A percentile compares a stretch with the other conserved stretches of the same genome.
These are phyloP conservation scores for Melangyna quadrimaculata DNA, from an alignment of 2,888 invertebrate species.

Conservation along the genomic window DNA sequence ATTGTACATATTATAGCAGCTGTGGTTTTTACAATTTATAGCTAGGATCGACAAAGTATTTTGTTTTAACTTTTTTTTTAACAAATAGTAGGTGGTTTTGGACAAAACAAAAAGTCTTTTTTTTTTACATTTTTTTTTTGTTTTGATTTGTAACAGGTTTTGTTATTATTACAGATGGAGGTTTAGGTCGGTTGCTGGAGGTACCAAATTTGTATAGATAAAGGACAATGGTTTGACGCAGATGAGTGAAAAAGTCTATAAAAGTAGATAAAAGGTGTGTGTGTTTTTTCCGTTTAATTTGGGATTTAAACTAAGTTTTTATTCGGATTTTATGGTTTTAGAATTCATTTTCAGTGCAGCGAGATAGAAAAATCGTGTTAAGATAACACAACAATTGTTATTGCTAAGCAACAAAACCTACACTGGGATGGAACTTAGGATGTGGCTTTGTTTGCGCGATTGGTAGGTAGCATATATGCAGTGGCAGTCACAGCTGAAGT, in stretches of 20 bases:
- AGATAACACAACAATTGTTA: no score
- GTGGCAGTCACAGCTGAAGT: no score
- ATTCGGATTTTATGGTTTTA: no score
- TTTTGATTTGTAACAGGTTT: neutral
- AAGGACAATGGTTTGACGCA: neutral
- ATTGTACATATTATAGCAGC: neutral
- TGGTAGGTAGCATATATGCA: no score
- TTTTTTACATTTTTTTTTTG: neutral
- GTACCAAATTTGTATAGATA: neutral
- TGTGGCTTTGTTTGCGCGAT: no score
- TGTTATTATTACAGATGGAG: neutral
- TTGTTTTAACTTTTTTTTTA: constrained; percentile 22
- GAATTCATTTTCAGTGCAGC: no score
- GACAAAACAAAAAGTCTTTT: neutral
- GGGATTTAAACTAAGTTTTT: neutral
- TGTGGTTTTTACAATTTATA: constrained; percentile 35
- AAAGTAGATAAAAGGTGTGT: no score
- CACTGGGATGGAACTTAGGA: no score
- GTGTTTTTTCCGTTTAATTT: neutral
- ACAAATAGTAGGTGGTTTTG: constrained; percentile 9
- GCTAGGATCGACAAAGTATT: constrained; percentile 38
- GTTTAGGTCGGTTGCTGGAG: neutral
- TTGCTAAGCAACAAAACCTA: no score
- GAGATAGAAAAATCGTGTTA: no score
- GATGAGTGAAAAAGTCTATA: neutral